phyloP scores from a whole-genome alignment of 2,113 vertebrate genomes.

The Trematocara marginatum region DNA sequence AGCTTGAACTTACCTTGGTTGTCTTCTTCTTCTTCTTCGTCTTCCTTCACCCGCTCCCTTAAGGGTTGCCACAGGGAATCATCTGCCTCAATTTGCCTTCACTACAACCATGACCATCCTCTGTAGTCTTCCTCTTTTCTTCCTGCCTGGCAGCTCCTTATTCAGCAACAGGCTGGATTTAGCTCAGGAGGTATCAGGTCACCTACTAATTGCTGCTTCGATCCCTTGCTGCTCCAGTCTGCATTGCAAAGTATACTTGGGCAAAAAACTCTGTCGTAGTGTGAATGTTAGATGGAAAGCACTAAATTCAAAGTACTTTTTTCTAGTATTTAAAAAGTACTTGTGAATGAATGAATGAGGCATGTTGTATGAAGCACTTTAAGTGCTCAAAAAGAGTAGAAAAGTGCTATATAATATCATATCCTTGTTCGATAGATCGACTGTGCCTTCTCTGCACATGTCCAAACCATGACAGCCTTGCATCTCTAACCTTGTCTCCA shows the following conservation, averaged over 20 bases:
- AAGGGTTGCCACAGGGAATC: background rate
- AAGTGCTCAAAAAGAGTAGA: background rate
- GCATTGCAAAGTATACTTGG: background rate
- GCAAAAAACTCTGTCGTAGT: background rate
- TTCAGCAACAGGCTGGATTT: background rate
- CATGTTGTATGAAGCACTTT: background rate
- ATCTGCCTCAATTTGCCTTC: background rate
- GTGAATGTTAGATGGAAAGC: background rate
- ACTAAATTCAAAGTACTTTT: background rate
- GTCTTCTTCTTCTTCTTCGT: background rate
- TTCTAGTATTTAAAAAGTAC: background rate
- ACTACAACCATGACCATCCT: background rate
- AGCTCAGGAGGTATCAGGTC: background rate
- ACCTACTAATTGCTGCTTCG: background rate
- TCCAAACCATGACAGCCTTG: background rate
- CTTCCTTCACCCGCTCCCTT: background rate
- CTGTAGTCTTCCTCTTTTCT: background rate
- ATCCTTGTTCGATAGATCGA: background rate
- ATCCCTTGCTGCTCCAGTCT: background rate
- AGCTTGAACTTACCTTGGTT: background rate
- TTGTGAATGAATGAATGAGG: background rate
- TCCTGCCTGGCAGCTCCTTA: background rate
- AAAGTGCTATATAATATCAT: background rate
- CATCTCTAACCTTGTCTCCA: background rate
- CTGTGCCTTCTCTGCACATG: background rate